These are phyloP conservation scores for Ecliptopera silaceata DNA, from an alignment of 2,888 invertebrate species.

Conservation along the genomic window DNA sequence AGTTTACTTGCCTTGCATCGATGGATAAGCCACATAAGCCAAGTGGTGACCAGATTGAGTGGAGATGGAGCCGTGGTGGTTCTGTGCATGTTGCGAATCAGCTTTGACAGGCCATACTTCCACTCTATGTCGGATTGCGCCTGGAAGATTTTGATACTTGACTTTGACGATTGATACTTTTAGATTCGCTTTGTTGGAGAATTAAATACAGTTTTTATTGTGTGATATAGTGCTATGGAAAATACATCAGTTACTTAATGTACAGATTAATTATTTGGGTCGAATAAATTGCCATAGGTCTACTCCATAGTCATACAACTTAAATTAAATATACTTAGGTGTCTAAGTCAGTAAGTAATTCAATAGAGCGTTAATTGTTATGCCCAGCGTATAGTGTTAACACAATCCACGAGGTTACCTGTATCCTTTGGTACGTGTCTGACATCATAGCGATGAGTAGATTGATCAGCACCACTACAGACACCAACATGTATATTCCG, in stretches of 20 bases:
- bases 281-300: too few species aligned
- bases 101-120: constrained; percentile 99
- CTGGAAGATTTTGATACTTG: constrained; percentile 78
- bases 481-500: constrained; percentile 99
- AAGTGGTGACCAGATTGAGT: constrained; percentile 97
- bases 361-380: constrained; percentile 4
- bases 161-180: too few species aligned
- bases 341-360: background rate
- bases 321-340: too few species aligned
- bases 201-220: too few species aligned
- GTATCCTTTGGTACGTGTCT: constrained; percentile 99
- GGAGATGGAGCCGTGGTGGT: constrained; percentile 99
- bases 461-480: constrained; percentile 99
- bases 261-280: too few species aligned
- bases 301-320: background rate
- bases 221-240: too few species aligned
- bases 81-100: constrained; percentile 99
- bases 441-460: constrained; percentile 99
- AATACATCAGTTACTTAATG: too few species aligned
- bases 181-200: too few species aligned
- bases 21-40: constrained; percentile 93
- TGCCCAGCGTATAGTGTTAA: constrained; percentile 23
- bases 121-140: constrained; percentile 99
- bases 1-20: constrained; percentile 87
- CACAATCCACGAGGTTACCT: constrained; percentile 83